Evolutionary conservation across 2,797 vertebrate species (phyloP), one percentile per base, ranked within the genome.

Genomic region (Craterocephalus amniculus): DNA sequence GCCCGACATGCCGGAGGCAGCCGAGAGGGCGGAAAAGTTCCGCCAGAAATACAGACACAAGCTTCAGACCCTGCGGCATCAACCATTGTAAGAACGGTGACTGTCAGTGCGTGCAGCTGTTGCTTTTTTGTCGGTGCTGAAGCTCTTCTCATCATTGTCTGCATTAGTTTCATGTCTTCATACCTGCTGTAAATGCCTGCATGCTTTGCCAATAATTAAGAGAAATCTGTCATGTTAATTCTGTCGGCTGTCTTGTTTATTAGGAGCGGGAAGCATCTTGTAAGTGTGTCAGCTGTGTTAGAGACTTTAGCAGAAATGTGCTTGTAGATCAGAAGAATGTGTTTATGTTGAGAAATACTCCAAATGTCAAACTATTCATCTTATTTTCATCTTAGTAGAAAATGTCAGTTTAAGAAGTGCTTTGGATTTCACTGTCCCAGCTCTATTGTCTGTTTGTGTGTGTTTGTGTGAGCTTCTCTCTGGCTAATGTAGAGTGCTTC

Each of bases 31-130:
- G 0, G 96, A 97, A 80, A 99, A 98, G 88, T 99, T 99, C 89
- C 95, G 96, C 0, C 96, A 96, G 87, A 99, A 99, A 61, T 99
- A 99, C 88, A 87, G 96, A 90, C 95, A 97, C 73, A 99, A 99
- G 88, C 95, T 99, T 1, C 96, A 99, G 92, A 97, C 97, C 0
- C 94, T 99, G 55, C 93, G 97, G 4, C 95, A 97, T 24, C 98
- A 99, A 89, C 98, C 98, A 0, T 99, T 97, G 98, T 99, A 88
- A 97, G 97, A 84, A 43, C 2, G 7, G 11, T 16, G 55, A 51
- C 20, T n/a, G 2, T 24, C 9, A 65, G 13, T 49, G 35, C 60
- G 32, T 43, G 34, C 27, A 35, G 48, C 54, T 26, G 29, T 64
- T 27, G 31, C 79, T 81, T 79, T 43, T 66, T 52, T 82, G 57